A percentile compares a stretch with the other conserved stretches of the same genome.
These are phyloP conservation scores for Drosophila varians DNA, from an alignment of 1,140 invertebrate genomes.

Conservation along the genomic window DNA sequence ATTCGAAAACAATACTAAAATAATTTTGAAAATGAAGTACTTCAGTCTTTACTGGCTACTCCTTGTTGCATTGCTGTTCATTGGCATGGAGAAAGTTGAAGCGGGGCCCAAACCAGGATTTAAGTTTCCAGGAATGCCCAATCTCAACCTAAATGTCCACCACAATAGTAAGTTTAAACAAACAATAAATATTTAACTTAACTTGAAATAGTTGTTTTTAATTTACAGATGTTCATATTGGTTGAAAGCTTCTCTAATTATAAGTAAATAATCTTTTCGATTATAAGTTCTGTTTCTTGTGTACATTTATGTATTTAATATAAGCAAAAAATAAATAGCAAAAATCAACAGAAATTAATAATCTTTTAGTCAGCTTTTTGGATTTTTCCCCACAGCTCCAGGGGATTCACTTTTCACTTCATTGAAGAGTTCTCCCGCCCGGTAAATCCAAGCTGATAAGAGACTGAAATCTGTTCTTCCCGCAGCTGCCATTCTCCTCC, in stretches of 20 bases:
- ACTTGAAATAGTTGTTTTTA: no score
- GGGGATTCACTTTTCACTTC: slow-evolving; percentile 46
- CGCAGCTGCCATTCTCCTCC: slow-evolving; percentile 9
- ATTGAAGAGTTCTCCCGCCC: slow-evolving; percentile 9
- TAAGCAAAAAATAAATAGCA: neutral
- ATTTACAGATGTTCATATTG: neutral
- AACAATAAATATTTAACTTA: neutral
- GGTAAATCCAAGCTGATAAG: slow-evolving; percentile 45
- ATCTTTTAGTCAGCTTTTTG: slow-evolving; percentile 5
- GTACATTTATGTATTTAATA: neutral
- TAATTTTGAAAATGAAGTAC: neutral
- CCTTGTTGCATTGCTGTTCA: neutral
- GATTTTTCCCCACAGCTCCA: slow-evolving; percentile 1
- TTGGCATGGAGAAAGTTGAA: neutral
- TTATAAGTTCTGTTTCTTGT: neutral
- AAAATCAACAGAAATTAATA: neutral
- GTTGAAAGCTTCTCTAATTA: neutral
- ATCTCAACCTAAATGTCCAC: neutral
- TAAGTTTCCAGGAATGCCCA: neutral
- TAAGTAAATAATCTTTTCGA: neutral
- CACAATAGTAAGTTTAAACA: neutral
- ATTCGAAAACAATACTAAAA: neutral
- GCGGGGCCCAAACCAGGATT: neutral
- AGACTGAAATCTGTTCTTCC: neutral
- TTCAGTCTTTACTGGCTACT: neutral